Evolutionary conservation across 2,797 vertebrate species (phyloP).

Genomic region (Decapterus maruadsi): DNA sequence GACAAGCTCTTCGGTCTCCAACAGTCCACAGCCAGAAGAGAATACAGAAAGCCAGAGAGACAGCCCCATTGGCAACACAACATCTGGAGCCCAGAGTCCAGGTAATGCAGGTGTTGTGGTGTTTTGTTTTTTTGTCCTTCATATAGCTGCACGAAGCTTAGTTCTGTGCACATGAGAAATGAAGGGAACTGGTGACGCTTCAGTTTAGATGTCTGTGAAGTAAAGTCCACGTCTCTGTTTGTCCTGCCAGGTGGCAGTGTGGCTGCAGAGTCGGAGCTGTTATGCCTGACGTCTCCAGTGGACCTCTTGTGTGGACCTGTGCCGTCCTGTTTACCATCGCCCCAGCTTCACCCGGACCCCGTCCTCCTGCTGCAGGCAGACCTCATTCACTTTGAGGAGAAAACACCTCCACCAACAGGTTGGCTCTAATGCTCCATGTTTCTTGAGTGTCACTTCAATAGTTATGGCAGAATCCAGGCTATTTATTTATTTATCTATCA

Average conservation of each 20-base stretch:
- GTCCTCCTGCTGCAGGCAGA: slow-evolving; percentile 88
- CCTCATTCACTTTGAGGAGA: slow-evolving; percentile 94
- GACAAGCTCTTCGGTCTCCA: slow-evolving; percentile 69
- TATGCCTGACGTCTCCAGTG: slow-evolving; percentile 88
- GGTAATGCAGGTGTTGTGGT: slow-evolving; percentile 52
- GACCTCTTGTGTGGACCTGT: slow-evolving; percentile 96
- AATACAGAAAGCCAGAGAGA: slow-evolving; percentile 61
- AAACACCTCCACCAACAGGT: slow-evolving; percentile 69
- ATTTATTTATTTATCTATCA: not conserved
- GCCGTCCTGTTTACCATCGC: slow-evolving; percentile 95
- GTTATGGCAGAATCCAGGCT: not conserved
- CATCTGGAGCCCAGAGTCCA: slow-evolving; percentile 72
- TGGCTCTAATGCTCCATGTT: not conserved
- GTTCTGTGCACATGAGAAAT: not conserved
- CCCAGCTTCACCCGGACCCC: slow-evolving; percentile 93
- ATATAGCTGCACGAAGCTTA: not conserved
- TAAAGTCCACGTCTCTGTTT: not conserved
- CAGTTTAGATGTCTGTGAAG: not conserved
- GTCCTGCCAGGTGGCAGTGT: slow-evolving; percentile 75
- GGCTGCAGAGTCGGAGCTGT: slow-evolving; percentile 88
- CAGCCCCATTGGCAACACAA: slow-evolving; percentile 60
- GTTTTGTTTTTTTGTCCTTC: not conserved
- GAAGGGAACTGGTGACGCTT: no score
- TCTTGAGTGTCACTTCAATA: no score
- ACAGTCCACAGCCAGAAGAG: slow-evolving; percentile 74